Percentiles rank a stretch among this genome's conserved stretches.
phyloP scores from a whole-genome alignment of 2,113 vertebrate species.

The Pseudorhombus dupliciocellatus region DNA sequence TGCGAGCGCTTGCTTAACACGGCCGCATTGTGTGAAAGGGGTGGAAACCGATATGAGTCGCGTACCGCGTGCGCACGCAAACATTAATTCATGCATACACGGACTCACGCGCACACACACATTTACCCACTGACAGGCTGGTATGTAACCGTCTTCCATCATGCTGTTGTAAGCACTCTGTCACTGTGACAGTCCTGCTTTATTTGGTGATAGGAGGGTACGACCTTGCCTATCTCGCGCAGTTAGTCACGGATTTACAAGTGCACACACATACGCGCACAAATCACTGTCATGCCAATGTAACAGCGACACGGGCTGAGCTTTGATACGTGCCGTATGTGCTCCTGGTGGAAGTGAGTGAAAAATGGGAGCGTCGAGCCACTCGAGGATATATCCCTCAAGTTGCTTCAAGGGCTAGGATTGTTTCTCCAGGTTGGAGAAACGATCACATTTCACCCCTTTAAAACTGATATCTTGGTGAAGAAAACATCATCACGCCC shows the following conservation, averaged over 20 bases:
- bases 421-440: too few species aligned
- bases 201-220: conserved; percentile 66
- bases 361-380: background rate
- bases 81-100: conserved; percentile 36
- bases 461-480: too few species aligned
- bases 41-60: background rate
- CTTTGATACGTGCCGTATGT: conserved; percentile 16
- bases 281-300: conserved; percentile 20
- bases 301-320: conserved; percentile 11
- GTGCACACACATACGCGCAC: conserved; percentile 17
- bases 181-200: conserved; percentile 63
- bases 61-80: background rate
- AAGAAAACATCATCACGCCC: too few species aligned
- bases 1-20: conserved; percentile 12
- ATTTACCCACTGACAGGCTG: conserved; percentile 42
- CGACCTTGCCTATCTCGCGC: conserved; percentile 66
- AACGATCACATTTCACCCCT: too few species aligned
- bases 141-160: conserved; percentile 49
- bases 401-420: background rate
- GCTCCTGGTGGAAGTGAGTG: background rate
- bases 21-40: background rate
- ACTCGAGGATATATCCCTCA: background rate
- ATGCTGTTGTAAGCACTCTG: conserved; percentile 63
- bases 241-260: conserved; percentile 54
- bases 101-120: conserved; percentile 4